Evolutionary conservation across 2,888 invertebrate genomes (phyloP).

Genomic region (Cosmopolites sordidus): DNA sequence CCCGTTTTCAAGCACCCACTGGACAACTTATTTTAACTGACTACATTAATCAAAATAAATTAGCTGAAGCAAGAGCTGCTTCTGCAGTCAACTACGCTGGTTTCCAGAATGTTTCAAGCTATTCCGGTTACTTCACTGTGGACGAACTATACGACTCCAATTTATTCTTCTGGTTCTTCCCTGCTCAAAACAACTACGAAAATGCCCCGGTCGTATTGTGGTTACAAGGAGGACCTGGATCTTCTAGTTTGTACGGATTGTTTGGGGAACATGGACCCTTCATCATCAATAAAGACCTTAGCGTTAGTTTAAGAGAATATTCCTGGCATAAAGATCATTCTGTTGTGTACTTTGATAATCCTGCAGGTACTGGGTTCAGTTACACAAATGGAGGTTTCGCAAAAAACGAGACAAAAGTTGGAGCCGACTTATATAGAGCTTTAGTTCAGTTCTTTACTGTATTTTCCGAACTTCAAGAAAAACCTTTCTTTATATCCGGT

Average conservation of each 20-base stretch:
- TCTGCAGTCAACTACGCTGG: conserved; percentile 56
- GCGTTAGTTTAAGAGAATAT: conserved; percentile 56
- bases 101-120: conserved; percentile 59
- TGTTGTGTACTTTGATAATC: conserved; percentile 84
- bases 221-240: conserved; percentile 80
- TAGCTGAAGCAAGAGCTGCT: conserved; percentile 57
- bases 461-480: conserved; percentile 68
- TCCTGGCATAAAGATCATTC: conserved; percentile 28
- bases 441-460: conserved; percentile 77
- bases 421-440: conserved; percentile 70
- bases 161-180: conserved; percentile 87
- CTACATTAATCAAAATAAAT: conserved; percentile 63
- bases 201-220: conserved; percentile 69
- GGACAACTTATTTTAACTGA: conserved; percentile 55
- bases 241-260: conserved; percentile 68
- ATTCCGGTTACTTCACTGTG: conserved; percentile 77
- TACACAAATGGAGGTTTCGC: conserved; percentile 80
- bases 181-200: conserved; percentile 53
- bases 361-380: conserved; percentile 87
- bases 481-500: conserved; percentile 82
- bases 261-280: conserved; percentile 81
- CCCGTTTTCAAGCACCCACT: background rate
- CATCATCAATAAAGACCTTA: conserved; percentile 44
- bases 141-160: conserved; percentile 70
- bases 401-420: conserved; percentile 73